Evolutionary conservation across 2,113 vertebrate genomes (phyloP), one percentile per base, ranked within the genome.

Genomic region (Actenoides lindsayi): DNA sequence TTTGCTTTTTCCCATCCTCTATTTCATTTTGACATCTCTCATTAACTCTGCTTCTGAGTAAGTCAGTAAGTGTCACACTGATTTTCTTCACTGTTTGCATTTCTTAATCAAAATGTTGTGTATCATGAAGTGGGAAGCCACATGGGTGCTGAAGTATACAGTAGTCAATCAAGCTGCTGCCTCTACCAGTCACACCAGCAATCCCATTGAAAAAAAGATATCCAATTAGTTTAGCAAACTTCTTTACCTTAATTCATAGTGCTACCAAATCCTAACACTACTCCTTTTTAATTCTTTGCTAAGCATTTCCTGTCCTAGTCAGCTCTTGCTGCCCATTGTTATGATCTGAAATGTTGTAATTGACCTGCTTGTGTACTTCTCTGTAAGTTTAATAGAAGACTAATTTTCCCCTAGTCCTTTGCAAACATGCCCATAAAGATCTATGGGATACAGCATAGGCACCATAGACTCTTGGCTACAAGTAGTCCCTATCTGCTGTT

Each of bases 81-180:
- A 74, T 89, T 78, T 78, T 86, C 65, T 86, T 82, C 60, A 53
- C 21, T 62, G 50, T 39, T 91, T 37, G 57, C 41, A 31, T 59
- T 91, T 91, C 75, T 73, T 59, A 85, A 63, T 13, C 18, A 71
- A 77, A 81, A 67, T 46, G 14, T 41, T 71, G 33, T 67, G 13
- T 31, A 53, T 57, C 33, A 62, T 67, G 37, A 64, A 53, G 18
- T 42, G n/a, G 33, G 60, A 87, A 73, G 37, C 28, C 4, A 5
- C 0, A 0, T 1, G 3, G 54, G 25, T 73, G 35, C 62, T 25
- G 5, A 75, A 18, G 28, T 44, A 17, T 31, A 20, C 0, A 3
- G 37, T 3, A 74, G n/a, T 54, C 69, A 64, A 79, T 33, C 24
- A 73, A 41, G 24, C 25, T 89, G 27, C 59, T 53, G 54, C 21